Evolutionary conservation across 2,797 vertebrate species (phyloP).

Genomic region (Liasis olivaceus): DNA sequence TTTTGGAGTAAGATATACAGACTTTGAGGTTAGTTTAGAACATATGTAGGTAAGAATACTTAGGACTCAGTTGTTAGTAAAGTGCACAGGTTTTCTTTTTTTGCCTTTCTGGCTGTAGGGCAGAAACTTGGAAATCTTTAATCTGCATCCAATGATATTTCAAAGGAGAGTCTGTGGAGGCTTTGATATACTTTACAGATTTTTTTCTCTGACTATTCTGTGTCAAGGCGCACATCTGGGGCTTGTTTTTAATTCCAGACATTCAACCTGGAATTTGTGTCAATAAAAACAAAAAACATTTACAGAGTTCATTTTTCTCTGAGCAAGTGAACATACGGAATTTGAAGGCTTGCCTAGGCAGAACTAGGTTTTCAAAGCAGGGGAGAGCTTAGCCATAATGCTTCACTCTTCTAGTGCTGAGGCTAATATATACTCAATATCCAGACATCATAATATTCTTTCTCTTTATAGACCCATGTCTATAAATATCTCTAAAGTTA

Average conservation of each 20-base stretch:
- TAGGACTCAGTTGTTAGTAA: neutral
- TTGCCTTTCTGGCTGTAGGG: too few relatives aligned
- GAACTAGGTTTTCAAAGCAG: neutral
- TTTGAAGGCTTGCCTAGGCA: neutral
- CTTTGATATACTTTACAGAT: neutral
- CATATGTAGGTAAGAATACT: neutral
- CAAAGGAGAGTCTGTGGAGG: neutral
- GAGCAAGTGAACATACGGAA: neutral
- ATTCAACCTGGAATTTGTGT: neutral
- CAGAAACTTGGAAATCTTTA: neutral
- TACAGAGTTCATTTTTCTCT: neutral
- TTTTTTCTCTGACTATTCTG: neutral
- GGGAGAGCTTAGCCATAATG: neutral
- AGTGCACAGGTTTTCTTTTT: neutral
- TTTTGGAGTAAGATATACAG: neutral
- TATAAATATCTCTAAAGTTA: neutral
- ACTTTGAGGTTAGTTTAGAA: neutral
- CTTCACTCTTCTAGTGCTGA: neutral
- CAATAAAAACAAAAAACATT: neutral
- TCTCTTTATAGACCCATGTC: neutral
- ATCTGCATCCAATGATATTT: neutral
- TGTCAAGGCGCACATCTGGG: neutral
- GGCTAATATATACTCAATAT: neutral
- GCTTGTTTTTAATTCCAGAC: neutral
- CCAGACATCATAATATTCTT: neutral